Percentiles rank a stretch among this genome's conserved stretches.
Evolutionary conservation across 64 coral and sea anemone genomes (phyloP).

Genomic region (Montipora cactus): DNA sequence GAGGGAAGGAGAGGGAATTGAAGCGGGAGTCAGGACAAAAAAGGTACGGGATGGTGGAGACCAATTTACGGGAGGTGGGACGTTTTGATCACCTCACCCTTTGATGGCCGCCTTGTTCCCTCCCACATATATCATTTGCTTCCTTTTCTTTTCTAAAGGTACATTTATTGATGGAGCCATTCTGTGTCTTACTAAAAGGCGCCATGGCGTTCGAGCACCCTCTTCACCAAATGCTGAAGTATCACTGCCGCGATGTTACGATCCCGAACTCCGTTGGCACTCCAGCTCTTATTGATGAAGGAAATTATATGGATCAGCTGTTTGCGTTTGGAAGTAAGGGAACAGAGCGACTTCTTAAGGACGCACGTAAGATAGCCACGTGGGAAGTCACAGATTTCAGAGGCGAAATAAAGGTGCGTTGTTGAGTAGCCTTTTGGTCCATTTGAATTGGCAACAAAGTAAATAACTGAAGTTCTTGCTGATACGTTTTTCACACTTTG

Average conservation of each 20-base stretch:
- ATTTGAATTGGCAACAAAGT: neutral
- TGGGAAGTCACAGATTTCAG: conserved; percentile 74
- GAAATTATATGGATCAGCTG: conserved; percentile 27
- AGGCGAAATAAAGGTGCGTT: conserved; percentile 41
- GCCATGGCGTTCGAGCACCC: conserved; percentile 47
- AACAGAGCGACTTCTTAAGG: conserved; percentile 19
- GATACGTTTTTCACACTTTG: neutral
- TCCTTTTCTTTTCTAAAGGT: neutral
- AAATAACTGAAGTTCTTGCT: neutral
- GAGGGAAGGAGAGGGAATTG: neutral
- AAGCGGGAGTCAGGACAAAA: neutral
- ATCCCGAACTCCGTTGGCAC: conserved; percentile 46
- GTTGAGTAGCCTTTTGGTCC: neutral
- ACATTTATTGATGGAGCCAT: conserved; percentile 59
- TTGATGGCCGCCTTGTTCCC: neutral
- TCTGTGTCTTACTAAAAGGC: conserved; percentile 59
- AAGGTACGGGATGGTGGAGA: neutral
- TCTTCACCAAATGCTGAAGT: conserved; percentile 49
- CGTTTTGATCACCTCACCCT: neutral
- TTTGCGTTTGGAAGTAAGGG: conserved; percentile 60
- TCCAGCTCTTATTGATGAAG: conserved; percentile 20
- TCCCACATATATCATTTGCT: neutral
- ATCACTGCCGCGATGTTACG: conserved; percentile 61
- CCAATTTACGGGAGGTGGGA: neutral
- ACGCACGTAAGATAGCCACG: neutral